Conservation (phyloP, 2,113 vertebrate genomes). For the Crotalus horridus region DNA sequence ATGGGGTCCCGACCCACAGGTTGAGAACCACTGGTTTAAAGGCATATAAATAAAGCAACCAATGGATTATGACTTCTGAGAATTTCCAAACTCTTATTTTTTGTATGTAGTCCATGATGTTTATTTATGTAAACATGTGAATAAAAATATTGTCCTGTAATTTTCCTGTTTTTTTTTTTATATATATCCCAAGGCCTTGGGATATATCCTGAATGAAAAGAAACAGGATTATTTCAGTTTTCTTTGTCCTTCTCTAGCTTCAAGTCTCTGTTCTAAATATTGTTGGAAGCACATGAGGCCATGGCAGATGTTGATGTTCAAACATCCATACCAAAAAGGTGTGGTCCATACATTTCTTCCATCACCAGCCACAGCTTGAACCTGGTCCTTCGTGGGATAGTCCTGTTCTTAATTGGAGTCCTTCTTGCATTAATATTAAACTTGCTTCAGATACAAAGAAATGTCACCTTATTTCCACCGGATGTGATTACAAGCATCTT, state of each 20-base stretch:
- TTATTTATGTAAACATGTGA: too few relatives aligned
- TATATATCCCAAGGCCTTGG: slow-evolving; percentile 57
- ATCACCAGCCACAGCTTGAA: slow-evolving; percentile 85
- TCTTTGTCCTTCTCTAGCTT: slow-evolving; percentile 8
- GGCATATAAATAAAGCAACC: background rate
- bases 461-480: slow-evolving; percentile 94
- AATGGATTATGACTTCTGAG: background rate
- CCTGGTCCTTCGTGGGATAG: slow-evolving; percentile 82
- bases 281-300: slow-evolving; percentile 59
- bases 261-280: slow-evolving; percentile 44
- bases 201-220: slow-evolving; percentile 53
- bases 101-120: background rate
- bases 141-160: background rate
- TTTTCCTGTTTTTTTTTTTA: slow-evolving; percentile 37
- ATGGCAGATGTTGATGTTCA: slow-evolving; percentile 74
- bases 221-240: slow-evolving; percentile 37
- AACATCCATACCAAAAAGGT: slow-evolving; percentile 61
- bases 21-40: too few relatives aligned
- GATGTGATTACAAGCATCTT: slow-evolving; percentile 94
- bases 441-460: slow-evolving; percentile 93
- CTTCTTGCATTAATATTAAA: slow-evolving; percentile 92
- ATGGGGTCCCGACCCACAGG: too few relatives aligned
- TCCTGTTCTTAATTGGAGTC: slow-evolving; percentile 91
- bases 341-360: slow-evolving; percentile 81
- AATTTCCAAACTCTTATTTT: background rate